phyloP scores from a whole-genome alignment of 2,888 invertebrate genomes.

The Prenolepis imparis region DNA sequence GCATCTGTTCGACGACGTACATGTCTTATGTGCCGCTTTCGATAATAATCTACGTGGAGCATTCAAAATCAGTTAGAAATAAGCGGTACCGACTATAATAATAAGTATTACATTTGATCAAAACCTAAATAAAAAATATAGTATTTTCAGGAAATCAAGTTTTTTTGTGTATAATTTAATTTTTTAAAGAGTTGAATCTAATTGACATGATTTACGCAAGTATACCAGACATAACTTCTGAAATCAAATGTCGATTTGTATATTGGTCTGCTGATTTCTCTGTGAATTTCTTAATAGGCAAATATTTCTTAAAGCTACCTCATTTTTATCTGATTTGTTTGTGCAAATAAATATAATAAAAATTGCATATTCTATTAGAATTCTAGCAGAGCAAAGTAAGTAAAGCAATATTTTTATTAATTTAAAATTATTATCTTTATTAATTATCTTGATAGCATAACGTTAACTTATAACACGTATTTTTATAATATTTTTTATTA shows the following conservation, averaged over 20 bases:
- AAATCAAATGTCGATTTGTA: background rate
- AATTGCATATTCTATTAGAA: background rate
- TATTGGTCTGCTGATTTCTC: background rate
- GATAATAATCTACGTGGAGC: conserved; percentile 6
- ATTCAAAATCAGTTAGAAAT: conserved; percentile 5
- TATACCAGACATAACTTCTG: background rate
- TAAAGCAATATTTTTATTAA: background rate
- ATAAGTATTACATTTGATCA: background rate
- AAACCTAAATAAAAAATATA: background rate
- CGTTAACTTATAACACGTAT: too few species aligned
- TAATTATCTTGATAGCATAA: background rate
- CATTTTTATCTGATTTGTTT: background rate
- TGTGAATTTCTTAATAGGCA: background rate
- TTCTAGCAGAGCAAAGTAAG: background rate
- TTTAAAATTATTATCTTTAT: background rate
- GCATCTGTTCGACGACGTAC: conserved; percentile 32
- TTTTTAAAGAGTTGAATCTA: background rate
- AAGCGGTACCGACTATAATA: background rate
- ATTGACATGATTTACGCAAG: background rate
- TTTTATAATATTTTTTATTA: too few species aligned
- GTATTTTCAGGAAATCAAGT: background rate
- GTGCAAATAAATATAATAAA: background rate
- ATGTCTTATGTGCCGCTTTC: background rate
- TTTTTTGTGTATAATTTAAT: background rate
- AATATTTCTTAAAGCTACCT: background rate